Evolutionary conservation across 2,113 vertebrate genomes (phyloP).

Genomic region (Albula glossodonta): DNA sequence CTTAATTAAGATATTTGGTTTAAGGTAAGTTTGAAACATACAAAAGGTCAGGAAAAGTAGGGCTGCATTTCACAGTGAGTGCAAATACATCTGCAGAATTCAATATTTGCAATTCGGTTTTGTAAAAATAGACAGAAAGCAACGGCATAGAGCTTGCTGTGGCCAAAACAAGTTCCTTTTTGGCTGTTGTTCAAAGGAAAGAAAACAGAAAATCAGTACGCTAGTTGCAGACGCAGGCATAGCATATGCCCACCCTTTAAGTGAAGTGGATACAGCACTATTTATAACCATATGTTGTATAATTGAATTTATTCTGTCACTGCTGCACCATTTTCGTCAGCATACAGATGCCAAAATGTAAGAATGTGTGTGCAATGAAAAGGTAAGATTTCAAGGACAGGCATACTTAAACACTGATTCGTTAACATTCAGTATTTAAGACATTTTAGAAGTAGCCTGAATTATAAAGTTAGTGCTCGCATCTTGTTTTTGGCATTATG

Average conservation of each 20-base stretch:
- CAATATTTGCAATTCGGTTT: neutral
- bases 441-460: too few species aligned
- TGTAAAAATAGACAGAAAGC: neutral
- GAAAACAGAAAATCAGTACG: neutral
- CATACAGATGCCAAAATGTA: neutral
- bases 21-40: neutral
- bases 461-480: too few species aligned
- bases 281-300: neutral
- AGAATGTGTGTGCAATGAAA: too few species aligned
- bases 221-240: neutral
- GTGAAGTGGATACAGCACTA: neutral
- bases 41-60: neutral
- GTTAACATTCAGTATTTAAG: too few species aligned
- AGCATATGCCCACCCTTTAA: neutral
- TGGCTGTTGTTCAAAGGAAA: neutral
- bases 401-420: too few species aligned
- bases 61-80: neutral
- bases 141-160: neutral
- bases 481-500: too few species aligned
- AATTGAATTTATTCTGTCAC: neutral
- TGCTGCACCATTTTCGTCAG: too few species aligned
- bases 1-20: neutral
- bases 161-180: neutral
- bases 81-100: neutral
- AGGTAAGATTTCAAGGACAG: too few species aligned